phyloP scores from a whole-genome alignment of 2,888 invertebrate genomes.

The Dryocosmus kuriphilus region DNA sequence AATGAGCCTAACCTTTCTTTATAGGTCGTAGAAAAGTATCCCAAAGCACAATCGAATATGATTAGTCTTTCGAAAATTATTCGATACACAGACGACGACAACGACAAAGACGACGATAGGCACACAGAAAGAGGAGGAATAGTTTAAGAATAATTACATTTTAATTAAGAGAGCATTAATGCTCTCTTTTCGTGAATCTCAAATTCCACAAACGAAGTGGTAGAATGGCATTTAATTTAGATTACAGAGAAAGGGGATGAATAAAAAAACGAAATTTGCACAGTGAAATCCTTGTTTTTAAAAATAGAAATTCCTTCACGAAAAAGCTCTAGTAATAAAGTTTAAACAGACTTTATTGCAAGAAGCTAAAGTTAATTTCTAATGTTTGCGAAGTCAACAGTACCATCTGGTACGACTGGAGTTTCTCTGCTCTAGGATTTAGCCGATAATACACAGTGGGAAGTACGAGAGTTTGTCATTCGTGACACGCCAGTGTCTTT shows the following conservation, averaged over 20 bases:
- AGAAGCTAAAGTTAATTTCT: conserved; percentile 33
- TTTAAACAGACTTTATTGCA: conserved; percentile 27
- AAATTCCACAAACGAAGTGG: not conserved
- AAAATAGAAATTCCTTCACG: conserved; percentile 4
- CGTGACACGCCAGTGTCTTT: conserved; percentile 35
- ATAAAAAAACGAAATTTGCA: not conserved
- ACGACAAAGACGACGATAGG: too few relatives aligned
- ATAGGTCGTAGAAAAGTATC: too few relatives aligned
- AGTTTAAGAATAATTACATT: not conserved
- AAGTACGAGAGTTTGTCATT: conserved; percentile 39
- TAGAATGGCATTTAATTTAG: conserved; percentile 14
- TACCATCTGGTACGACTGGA: conserved; percentile 40
- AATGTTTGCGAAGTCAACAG: conserved; percentile 36
- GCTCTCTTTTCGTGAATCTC: not conserved
- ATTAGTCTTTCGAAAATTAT: too few relatives aligned
- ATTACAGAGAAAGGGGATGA: not conserved
- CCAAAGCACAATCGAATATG: too few relatives aligned
- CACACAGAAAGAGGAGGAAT: too few relatives aligned
- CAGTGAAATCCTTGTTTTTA: not conserved
- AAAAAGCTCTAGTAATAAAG: not conserved
- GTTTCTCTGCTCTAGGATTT: conserved; percentile 34
- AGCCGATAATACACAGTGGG: conserved; percentile 39
- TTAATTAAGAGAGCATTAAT: not conserved
- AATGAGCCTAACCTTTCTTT: too few relatives aligned
- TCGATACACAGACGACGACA: too few relatives aligned